These are phyloP conservation scores for Sinohyriopsis cumingii DNA, from an alignment of 2,888 invertebrate genomes.

Conservation along the genomic window DNA sequence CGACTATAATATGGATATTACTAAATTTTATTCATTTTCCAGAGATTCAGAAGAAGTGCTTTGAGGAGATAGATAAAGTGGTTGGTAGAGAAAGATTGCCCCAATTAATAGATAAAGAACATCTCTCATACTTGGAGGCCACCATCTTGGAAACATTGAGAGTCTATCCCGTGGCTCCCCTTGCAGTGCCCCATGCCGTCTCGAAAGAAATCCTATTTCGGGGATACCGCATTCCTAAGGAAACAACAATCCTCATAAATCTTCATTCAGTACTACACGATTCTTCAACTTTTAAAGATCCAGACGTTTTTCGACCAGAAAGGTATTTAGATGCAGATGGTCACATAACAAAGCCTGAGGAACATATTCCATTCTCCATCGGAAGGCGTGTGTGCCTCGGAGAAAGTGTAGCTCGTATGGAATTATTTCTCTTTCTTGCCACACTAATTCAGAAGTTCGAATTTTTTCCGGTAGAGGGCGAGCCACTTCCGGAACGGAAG, in stretches of 20 bases:
- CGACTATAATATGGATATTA: slow-evolving; percentile 88
- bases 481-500: slow-evolving; percentile 21
- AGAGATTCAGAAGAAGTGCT: slow-evolving; percentile 71
- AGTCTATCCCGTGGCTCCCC: slow-evolving; percentile 46
- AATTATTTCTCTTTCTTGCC: slow-evolving; percentile 35
- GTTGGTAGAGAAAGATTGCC: slow-evolving; percentile 60
- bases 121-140: slow-evolving; percentile 54
- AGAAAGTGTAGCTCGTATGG: slow-evolving; percentile 29
- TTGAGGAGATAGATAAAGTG: slow-evolving; percentile 51
- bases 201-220: slow-evolving; percentile 47
- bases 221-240: slow-evolving; percentile 61
- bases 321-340: slow-evolving; percentile 46
- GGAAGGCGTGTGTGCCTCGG: slow-evolving; percentile 15
- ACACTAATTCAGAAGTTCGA: slow-evolving; percentile 32
- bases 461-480: slow-evolving; percentile 13
- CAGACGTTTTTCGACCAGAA: slow-evolving; percentile 52
- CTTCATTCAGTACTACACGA: slow-evolving; percentile 49
- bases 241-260: slow-evolving; percentile 43
- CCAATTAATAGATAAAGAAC: slow-evolving; percentile 31
- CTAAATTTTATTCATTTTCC: slow-evolving; percentile 86
- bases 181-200: slow-evolving; percentile 43
- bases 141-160: slow-evolving; percentile 56
- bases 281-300: slow-evolving; percentile 40
- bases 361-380: slow-evolving; percentile 35
- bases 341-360: slow-evolving; percentile 15